Conservation (phyloP, 35 echinoderm and acorn worm species). For the Strongylocentrotus purpuratus region DNA sequence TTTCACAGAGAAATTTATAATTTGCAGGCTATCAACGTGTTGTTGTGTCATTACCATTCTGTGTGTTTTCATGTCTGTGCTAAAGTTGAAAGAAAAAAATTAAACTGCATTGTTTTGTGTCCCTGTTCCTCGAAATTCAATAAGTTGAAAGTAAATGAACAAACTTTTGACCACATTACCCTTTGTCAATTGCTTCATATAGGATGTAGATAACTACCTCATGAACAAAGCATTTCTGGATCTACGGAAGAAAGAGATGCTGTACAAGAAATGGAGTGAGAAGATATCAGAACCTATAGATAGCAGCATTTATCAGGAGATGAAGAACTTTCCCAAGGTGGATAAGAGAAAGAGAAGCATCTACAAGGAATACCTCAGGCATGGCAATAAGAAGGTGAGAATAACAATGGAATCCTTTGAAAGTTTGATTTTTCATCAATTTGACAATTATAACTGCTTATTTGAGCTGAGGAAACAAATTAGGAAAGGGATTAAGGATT, state of each 20-base stretch:
- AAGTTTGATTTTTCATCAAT: no score
- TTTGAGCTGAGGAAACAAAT: no score
- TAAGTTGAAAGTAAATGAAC: no score
- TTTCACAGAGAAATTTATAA: no score
- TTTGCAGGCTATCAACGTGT: no score
- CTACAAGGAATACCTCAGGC: conserved; percentile 78
- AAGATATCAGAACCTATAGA: conserved; percentile 79
- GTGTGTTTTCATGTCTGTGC: no score
- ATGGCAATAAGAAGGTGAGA: conserved; percentile 94
- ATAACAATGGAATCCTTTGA: neutral
- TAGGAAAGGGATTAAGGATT: no score
- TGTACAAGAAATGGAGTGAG: conserved; percentile 98
- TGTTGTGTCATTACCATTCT: no score
- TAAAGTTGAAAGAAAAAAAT: no score
- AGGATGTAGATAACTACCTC: conserved; percentile 94
- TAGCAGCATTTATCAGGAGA: conserved; percentile 70
- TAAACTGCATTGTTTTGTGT: no score
- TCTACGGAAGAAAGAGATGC: conserved; percentile 92
- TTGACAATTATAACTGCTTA: no score
- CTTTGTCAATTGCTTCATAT: neutral
- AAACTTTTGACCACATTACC: neutral
- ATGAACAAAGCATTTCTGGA: conserved; percentile 89
- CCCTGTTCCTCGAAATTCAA: no score
- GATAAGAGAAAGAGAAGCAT: conserved; percentile 83
- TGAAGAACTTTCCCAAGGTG: conserved; percentile 83